Evolutionary conservation across 1,140 invertebrate species (phyloP).

Genomic region (Papilio polyxenes): DNA sequence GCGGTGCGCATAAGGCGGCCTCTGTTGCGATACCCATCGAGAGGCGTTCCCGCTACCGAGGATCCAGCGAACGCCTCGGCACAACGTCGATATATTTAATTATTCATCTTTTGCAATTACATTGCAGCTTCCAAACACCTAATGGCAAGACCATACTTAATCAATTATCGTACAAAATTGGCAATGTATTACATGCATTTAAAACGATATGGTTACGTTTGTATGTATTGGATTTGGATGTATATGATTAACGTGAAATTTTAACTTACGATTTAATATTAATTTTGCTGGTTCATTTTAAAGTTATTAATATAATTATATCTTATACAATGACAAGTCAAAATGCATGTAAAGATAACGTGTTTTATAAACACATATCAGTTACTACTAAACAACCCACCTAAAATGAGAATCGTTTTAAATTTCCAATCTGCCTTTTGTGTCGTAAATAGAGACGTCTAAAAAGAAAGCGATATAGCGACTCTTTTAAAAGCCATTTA

Average conservation of each 20-base stretch:
- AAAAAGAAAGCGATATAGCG: slow-evolving; percentile 58
- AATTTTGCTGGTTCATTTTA: no score
- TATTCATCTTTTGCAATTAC: slow-evolving; percentile 31
- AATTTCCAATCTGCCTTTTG: slow-evolving; percentile 38
- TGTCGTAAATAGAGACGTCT: slow-evolving; percentile 30
- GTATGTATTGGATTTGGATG: no score
- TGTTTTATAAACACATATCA: neutral
- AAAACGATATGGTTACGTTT: no score
- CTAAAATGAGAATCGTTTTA: neutral
- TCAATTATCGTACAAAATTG: slow-evolving; percentile 8
- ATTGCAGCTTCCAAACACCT: slow-evolving; percentile 22
- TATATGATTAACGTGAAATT: no score
- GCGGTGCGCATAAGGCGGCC: slow-evolving; percentile 52
- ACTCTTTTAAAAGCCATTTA: slow-evolving; percentile 78
- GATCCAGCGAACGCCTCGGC: slow-evolving; percentile 44
- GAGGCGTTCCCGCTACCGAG: slow-evolving; percentile 60
- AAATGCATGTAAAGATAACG: no score
- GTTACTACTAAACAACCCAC: neutral
- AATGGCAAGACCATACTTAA: no score
- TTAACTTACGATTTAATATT: no score
- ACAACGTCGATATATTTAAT: slow-evolving; percentile 49
- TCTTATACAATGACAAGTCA: no score
- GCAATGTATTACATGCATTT: neutral
- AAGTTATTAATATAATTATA: no score
- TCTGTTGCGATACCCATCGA: slow-evolving; percentile 60